Evolutionary conservation across 2,797 vertebrate genomes (phyloP), one percentile per base, ranked within the genome.

Genomic region (Emydoidea blandingii): DNA sequence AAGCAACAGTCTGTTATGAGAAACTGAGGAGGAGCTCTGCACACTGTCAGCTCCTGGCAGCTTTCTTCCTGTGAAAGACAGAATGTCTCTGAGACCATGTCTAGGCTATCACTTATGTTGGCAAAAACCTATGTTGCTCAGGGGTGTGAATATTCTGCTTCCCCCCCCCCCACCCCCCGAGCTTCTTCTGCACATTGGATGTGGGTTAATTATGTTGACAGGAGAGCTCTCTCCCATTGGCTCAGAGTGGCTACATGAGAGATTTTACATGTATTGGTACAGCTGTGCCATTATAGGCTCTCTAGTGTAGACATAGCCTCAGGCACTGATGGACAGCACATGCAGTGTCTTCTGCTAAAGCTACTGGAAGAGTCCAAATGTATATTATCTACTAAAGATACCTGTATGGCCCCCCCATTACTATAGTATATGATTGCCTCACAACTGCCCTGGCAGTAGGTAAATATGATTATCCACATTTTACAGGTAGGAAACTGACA

Each of bases 21-120:
- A 88, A 92, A 91, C 88, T 89, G 94, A 94, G 88, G 93, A 92
- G 87, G 79, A 94, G 80, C 81, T 92, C 96, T 92, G 93, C 0
- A 0, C 27, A 18, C 85, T 91, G 91, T 92, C 96, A 94, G 96
- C 89, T 94, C 90, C 84, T 92, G 80, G 83, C 94, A 92, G 94
- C 50, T 87, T 89, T 86, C 82, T 88, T 0, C 91, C 95, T 89
- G 41, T 0, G 2, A 94, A 91, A 94, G 91, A 87, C 90, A 76
- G 93, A 37, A 83, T 41, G 79, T 96, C 95, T 94, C 93, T 90
- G 87, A 89, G 92, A 84, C 53, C 53, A 54, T 54, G 21, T 54
- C 53, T 23, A 21, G 19, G 19, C 8, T 54, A 54, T 21, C 53
- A 54, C 53, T 23, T 54, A 23, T 54, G 53, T 54, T 54, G 53